Evolutionary conservation across 1,140 invertebrate genomes (phyloP), one percentile per base, ranked within the genome.

Genomic region (Dryas iulia): DNA sequence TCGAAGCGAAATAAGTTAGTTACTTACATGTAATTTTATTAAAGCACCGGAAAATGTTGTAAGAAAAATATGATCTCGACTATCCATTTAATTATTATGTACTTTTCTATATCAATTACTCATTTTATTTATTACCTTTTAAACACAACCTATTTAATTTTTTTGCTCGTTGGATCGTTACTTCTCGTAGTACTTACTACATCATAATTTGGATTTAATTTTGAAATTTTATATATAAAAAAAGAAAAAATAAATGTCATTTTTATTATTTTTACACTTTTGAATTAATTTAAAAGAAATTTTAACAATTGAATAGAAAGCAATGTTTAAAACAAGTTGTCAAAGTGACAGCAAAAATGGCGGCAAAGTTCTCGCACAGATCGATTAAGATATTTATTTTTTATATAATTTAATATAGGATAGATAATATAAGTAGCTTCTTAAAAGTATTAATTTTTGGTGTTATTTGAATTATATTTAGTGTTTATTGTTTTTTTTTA

Each of bases 11-110:
- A 59, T 59, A 18, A 60, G 18, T 47, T 21, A 47, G 18, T 47
- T 21, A 47, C 39, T 47, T 47, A 47, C 18, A 18, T 47, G 39
- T 47, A 21, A 21, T 21, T 47, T 47, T 21, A 47, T 21, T 47
- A 47, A 47, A 47, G 39, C 39, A 47, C 39, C 39, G 39, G 39
- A 47, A 47, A 21, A 47, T 47, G 39, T 47, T 18, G 39, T 47
- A 47, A 47, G 39, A 47, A 47, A 47, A 47, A 47, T 47, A 47
- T 47, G 18, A 47, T 47, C 39, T 47, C 39, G 39, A 18, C 39
- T 47, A 21, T 47, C 7, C 14, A 47, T 47, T 18, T 47, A 47
- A 47, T 21, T 47, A 47, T 47, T 47, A 14, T 47, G 39, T 47
- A 47, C n/a, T 47, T 47, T 47, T 21, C 14, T 47, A 47, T 47